Percentiles rank a stretch among this genome's conserved stretches.
Evolutionary conservation across 2,797 vertebrate genomes (phyloP).

Genomic region (Acipenser oxyrinchus): DNA sequence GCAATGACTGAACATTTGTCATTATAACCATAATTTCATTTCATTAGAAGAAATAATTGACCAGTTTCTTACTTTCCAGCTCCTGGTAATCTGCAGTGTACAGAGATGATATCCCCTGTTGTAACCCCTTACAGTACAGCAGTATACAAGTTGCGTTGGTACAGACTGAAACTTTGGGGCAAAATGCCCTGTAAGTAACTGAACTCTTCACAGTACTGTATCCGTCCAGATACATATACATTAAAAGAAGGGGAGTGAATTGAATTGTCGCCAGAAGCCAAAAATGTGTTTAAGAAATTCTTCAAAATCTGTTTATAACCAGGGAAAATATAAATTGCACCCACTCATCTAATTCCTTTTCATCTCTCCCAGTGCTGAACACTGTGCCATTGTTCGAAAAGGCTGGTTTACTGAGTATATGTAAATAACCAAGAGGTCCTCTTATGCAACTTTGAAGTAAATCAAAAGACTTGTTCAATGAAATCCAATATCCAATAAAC

Average conservation of each 20-base stretch:
- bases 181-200: constrained; percentile 11
- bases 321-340: constrained; percentile 29
- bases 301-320: constrained; percentile 27
- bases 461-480: constrained; percentile 4
- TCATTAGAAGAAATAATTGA: constrained; percentile 16
- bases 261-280: constrained; percentile 23
- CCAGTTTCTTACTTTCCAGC: constrained; percentile 16
- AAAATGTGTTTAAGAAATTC: constrained; percentile 8
- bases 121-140: too few relatives aligned
- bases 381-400: constrained; percentile 17
- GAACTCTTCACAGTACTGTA: constrained; percentile 28
- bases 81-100: constrained; percentile 8
- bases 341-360: constrained; percentile 26
- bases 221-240: constrained; percentile 25
- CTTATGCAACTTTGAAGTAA: constrained; percentile 21
- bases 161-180: constrained; percentile 16
- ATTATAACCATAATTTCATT: constrained; percentile 3
- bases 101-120: constrained; percentile 11
- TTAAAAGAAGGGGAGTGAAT: constrained; percentile 22
- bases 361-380: constrained; percentile 20
- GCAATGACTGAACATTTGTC: constrained; percentile 12
- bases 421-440: constrained; percentile 24
- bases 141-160: constrained; percentile 27
- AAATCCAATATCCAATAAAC: too few relatives aligned
- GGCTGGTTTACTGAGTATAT: constrained; percentile 24